Percentiles rank a stretch among this genome's conserved stretches.
Evolutionary conservation across 2,113 vertebrate genomes (phyloP).

Genomic region (Ploceus nigricollis): DNA sequence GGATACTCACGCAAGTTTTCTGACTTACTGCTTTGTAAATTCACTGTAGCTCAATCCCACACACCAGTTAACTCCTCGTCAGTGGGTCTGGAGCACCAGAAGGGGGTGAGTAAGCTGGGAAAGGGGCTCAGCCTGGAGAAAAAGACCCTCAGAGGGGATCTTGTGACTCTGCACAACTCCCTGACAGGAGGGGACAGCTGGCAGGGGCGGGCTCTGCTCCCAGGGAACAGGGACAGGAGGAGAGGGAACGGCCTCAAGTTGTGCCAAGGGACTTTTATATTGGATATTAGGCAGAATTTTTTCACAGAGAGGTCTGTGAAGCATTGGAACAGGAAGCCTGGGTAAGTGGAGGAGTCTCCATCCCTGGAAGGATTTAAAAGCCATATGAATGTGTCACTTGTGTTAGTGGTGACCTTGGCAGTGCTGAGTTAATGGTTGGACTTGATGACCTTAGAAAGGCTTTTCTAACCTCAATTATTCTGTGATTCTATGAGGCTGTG

Average conservation of each 20-base stretch:
- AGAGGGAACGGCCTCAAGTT: accelerated
- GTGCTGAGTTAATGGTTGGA: not conserved
- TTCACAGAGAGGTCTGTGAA: not conserved
- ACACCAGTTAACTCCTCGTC: accelerated
- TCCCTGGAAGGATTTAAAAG: not conserved
- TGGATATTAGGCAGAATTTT: not conserved
- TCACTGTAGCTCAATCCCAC: not conserved
- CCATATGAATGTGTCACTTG: too few species aligned
- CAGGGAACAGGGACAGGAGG: not conserved
- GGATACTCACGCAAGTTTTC: not conserved
- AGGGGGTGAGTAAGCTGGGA: not conserved
- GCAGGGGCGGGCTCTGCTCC: accelerated
- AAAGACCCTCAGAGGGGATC: not conserved
- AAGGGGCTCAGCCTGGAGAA: not conserved
- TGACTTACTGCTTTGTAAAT: not conserved
- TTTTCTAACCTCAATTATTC: not conserved
- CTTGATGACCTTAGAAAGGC: not conserved
- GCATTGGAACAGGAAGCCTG: not conserved
- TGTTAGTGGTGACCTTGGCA: not conserved
- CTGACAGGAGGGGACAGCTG: not conserved
- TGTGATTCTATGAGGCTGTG: not conserved
- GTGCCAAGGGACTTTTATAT: accelerated
- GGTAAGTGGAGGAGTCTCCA: too few species aligned
- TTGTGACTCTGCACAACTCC: not conserved
- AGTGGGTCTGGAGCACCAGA: not conserved